Percentiles rank a stretch among this genome's conserved stretches.
Evolutionary conservation across 2,797 vertebrate genomes (phyloP).

Genomic region (Anolis apletophallus): DNA sequence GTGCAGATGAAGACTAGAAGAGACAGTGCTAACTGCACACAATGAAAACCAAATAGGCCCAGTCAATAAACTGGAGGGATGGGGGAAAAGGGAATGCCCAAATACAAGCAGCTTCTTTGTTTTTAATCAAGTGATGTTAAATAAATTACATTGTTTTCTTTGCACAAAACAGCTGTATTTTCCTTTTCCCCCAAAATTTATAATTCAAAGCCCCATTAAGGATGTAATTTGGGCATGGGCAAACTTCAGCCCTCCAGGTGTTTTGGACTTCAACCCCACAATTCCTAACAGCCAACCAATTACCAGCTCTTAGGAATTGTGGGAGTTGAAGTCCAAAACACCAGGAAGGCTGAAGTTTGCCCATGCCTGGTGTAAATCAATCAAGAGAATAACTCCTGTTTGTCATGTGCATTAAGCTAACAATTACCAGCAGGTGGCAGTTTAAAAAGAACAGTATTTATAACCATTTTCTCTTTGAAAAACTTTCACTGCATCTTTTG

Average conservation of each 20-base stretch:
- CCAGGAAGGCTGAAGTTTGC: no score
- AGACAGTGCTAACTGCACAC: background rate
- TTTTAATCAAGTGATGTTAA: background rate
- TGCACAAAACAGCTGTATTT: background rate
- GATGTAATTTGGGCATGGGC: background rate
- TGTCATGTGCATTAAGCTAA: background rate
- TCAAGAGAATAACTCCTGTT: background rate
- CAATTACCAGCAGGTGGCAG: conserved; percentile 7
- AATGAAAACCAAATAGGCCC: background rate
- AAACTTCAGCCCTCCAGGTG: no score
- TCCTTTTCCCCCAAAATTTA: background rate
- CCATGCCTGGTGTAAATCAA: background rate
- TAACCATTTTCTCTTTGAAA: background rate
- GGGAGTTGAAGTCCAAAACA: no score
- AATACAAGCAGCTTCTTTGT: background rate
- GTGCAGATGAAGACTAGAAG: background rate
- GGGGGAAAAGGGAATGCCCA: background rate
- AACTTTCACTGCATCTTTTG: background rate
- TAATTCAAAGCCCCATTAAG: background rate
- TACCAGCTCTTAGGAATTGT: no score
- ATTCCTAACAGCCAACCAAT: no score
- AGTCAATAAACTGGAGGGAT: background rate
- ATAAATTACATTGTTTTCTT: background rate
- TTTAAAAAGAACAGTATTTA: conserved; percentile 7
- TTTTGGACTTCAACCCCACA: no score